phyloP scores from a whole-genome alignment of 2,113 vertebrate species.

The Rana temporaria region DNA sequence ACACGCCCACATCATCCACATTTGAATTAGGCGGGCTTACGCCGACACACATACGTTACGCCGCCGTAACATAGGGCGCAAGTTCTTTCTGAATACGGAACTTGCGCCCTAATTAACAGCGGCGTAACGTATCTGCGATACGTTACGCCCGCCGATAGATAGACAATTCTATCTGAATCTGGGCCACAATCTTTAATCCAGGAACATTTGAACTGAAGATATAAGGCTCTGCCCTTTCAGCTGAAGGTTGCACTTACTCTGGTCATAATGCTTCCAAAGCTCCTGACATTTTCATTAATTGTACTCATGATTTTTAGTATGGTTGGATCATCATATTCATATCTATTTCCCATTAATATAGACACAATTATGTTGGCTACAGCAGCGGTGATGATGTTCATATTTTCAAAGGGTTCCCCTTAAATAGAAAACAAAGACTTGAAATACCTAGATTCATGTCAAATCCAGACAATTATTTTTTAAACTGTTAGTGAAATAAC shows the following conservation, averaged over 20 bases:
- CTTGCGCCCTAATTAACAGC: too few species aligned
- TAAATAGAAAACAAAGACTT: neutral
- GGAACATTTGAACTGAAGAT: neutral
- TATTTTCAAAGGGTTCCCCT: slow-evolving; percentile 1
- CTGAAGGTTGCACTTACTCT: neutral
- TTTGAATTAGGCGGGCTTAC: too few species aligned
- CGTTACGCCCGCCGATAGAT: too few species aligned
- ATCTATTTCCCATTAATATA: neutral
- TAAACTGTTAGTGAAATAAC: too few species aligned
- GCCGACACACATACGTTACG: too few species aligned
- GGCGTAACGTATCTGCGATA: too few species aligned
- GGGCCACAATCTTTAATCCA: too few species aligned
- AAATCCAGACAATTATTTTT: neutral
- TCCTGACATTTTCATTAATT: neutral
- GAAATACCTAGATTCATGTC: neutral
- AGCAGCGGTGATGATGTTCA: neutral
- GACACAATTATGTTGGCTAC: slow-evolving; percentile 32
- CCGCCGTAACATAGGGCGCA: too few species aligned
- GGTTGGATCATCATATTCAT: neutral
- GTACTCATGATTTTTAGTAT: neutral
- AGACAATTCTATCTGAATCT: too few species aligned
- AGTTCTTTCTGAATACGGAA: too few species aligned
- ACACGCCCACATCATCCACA: too few species aligned
- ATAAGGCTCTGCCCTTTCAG: neutral
- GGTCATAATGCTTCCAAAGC: neutral